Evolutionary conservation across 2,113 vertebrate genomes (phyloP).

Genomic region (Tympanuchus pallidicinctus): DNA sequence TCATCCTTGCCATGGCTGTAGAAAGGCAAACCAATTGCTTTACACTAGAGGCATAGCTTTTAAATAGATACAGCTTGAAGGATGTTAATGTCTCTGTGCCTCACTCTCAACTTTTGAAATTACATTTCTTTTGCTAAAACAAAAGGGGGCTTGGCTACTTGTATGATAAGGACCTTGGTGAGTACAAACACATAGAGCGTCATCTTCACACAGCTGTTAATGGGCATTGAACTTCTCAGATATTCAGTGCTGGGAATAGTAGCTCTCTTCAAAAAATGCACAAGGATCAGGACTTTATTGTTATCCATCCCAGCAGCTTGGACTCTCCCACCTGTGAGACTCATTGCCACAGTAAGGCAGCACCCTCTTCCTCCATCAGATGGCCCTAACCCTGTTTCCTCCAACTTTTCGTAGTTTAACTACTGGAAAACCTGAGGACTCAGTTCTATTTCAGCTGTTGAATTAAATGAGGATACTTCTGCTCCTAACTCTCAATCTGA

Average conservation of each 20-base stretch:
- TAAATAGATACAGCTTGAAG: neutral
- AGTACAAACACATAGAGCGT: neutral
- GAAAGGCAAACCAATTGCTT: neutral
- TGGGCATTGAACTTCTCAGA: rapidly evolving
- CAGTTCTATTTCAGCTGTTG: neutral
- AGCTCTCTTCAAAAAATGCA: neutral
- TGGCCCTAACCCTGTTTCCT: neutral
- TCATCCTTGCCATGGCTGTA: neutral
- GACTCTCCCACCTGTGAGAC: neutral
- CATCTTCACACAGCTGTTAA: neutral
- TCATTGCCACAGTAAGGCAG: rapidly evolving
- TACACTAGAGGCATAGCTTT: neutral
- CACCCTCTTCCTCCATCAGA: neutral
- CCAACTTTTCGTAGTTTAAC: neutral
- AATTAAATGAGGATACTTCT: neutral
- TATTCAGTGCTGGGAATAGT: neutral
- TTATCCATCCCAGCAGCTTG: neutral
- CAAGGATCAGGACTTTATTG: neutral
- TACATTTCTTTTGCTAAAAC: neutral
- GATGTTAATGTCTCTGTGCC: rapidly evolving
- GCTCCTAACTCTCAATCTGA: neutral
- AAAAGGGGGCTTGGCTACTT: neutral
- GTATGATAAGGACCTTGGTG: neutral
- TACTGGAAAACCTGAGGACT: neutral
- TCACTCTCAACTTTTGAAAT: neutral